Conservation (phyloP, 2,113 vertebrate species). For the Urocolius indicus region DNA sequence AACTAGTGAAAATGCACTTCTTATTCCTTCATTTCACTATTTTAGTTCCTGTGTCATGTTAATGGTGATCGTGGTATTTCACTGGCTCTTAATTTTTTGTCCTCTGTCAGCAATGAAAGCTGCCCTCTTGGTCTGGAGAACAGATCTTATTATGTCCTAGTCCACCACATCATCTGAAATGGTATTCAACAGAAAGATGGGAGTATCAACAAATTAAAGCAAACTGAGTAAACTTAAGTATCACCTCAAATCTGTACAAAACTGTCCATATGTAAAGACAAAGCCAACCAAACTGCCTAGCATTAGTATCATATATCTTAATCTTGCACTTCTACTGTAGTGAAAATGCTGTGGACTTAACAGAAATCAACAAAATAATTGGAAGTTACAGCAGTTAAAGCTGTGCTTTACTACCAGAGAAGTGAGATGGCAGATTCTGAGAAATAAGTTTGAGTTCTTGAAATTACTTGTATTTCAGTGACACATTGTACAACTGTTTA, state of each 20-base stretch:
- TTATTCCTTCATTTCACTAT: background rate
- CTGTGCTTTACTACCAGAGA: background rate
- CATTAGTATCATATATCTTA: background rate
- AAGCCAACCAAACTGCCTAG: background rate
- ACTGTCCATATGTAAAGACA: background rate
- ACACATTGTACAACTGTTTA: background rate
- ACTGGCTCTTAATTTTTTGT: background rate
- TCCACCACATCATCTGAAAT: background rate
- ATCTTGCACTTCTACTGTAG: background rate
- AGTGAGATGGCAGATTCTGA: background rate
- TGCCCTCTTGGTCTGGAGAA: background rate
- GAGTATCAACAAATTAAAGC: background rate
- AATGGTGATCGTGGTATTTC: background rate
- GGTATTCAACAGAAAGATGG: background rate
- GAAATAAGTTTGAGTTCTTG: background rate
- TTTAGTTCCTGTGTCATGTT: background rate
- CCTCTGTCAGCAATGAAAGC: background rate
- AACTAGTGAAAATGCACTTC: background rate
- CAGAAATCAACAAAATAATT: background rate
- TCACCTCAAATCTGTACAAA: background rate
- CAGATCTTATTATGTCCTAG: background rate
- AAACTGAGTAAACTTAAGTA: background rate
- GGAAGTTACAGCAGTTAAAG: background rate
- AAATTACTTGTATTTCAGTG: background rate
- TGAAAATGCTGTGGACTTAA: background rate